phyloP scores from a whole-genome alignment of 2,797 vertebrate genomes.

The Dryobates pubescens region DNA sequence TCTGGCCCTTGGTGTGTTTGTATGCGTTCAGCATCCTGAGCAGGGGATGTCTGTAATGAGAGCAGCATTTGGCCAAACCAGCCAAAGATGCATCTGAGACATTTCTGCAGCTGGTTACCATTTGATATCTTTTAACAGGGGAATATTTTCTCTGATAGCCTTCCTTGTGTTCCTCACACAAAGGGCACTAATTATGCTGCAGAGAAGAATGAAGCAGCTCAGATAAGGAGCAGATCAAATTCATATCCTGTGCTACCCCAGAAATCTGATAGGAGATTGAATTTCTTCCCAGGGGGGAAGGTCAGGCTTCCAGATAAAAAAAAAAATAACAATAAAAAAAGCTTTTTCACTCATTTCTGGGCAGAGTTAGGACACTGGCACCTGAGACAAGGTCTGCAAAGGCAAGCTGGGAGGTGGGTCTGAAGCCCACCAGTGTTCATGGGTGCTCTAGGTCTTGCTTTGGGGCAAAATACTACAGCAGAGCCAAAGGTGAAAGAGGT shows the following conservation, averaged over 20 bases:
- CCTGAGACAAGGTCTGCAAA: neutral
- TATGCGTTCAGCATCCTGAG: neutral
- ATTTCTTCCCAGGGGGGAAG: constrained; percentile 6
- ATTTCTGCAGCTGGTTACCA: neutral
- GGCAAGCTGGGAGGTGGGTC: neutral
- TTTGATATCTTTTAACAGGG: constrained; percentile 8
- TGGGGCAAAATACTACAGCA: neutral
- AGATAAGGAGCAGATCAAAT: constrained; percentile 47
- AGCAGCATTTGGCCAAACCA: neutral
- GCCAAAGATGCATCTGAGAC: constrained; percentile 7
- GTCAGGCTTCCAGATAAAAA: neutral
- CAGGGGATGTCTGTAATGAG: neutral
- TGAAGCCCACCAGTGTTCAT: neutral
- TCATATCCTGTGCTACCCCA: constrained; percentile 46
- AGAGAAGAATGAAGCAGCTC: constrained; percentile 22
- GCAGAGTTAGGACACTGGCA: neutral
- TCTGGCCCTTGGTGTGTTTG: neutral
- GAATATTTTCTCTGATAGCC: constrained; percentile 29
- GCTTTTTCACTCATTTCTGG: constrained; percentile 21
- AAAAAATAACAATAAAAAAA: neutral
- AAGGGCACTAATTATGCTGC: constrained; percentile 51
- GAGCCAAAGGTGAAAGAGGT: neutral
- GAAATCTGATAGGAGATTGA: constrained; percentile 38
- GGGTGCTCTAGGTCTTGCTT: neutral
- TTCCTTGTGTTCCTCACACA: constrained; percentile 33